Base-by-base conservation (phyloP, 2,888 invertebrate genomes). In the Choristoneura rosaceana region DNA sequence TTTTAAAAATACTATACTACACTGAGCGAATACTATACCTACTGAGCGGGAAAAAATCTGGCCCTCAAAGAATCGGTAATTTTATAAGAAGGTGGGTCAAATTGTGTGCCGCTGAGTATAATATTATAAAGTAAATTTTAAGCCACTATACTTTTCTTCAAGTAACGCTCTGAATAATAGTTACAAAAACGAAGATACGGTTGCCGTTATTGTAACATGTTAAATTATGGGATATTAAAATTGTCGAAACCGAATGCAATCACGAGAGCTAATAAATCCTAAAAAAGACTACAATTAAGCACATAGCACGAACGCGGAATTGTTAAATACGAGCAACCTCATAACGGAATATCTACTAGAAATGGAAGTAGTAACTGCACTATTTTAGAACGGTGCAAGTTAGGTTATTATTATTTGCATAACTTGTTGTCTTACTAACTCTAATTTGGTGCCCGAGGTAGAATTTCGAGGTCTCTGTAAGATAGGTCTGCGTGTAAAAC, bases 351-450 rank as follows among this genome's bases (percentile, higher is more conserved):
- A 38, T 58, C 63, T 34, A 62, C 67, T 68, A 64, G 50, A 73
- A 64, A 69, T 69, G 68, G 63, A 47, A 34, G 60, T 8, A 17
- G 52, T 71, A 67, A 67, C 67, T 62, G 71, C 67, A 68, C 63
- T 41, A 41, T 25, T 59, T 50, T 41, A 34, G 45, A n/a, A 43
- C 52, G 73, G 64, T 50, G 59, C 73, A 69, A 69, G 63, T 73
- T 50, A 7, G 68, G 69, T 60, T 67, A 71, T 67, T 67, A 71
- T 67, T 71, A 73, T 69, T 73, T 73, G 73, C 68, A 73, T 69
- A 73, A 69, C 73, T 64, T 50, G 73, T 73, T 68, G 63, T 66
- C 63, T 63, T 63, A 63, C 45, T 8, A 45, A 43, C 38, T 63
- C 41, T 15, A 10, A 15, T 38, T 15, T 14, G 43, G 43, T 12